Evolutionary conservation across 2,888 invertebrate species (phyloP).

Genomic region (Blera fallax): DNA sequence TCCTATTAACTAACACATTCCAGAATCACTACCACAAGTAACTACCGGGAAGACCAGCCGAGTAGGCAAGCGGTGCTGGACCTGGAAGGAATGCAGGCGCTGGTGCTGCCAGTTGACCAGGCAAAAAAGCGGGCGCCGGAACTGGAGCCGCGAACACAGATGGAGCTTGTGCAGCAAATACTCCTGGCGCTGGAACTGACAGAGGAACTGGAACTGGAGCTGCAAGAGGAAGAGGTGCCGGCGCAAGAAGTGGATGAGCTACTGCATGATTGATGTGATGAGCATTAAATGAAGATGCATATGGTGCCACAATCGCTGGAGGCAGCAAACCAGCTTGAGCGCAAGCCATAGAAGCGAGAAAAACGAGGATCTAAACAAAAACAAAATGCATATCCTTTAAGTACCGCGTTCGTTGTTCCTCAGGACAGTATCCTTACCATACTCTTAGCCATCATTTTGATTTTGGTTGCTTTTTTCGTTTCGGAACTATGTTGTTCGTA

Average conservation of each 20-base stretch:
- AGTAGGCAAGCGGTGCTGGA: conserved; percentile 14
- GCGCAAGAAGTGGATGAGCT: conserved; percentile 85
- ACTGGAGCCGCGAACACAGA: conserved; percentile 73
- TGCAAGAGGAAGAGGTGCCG: conserved; percentile 75
- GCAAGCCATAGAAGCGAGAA: conserved; percentile 77
- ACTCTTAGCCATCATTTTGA: conserved; percentile 78
- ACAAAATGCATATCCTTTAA: not conserved
- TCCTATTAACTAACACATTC: not conserved
- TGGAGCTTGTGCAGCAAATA: conserved; percentile 76
- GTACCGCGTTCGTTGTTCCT: not conserved
- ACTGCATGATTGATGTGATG: conserved; percentile 89
- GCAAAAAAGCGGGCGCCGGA: conserved; percentile 77
- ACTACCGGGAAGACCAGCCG: conserved; percentile 28
- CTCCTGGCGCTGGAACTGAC: conserved; percentile 75
- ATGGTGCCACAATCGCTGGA: conserved; percentile 84
- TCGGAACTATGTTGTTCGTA: conserved; percentile 14
- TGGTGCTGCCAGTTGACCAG: conserved; percentile 77
- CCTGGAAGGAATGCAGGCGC: conserved; percentile 6
- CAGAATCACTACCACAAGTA: conserved; percentile 36
- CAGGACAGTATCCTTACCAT: conserved; percentile 75
- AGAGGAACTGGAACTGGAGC: conserved; percentile 75
- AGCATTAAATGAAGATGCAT: conserved; percentile 89
- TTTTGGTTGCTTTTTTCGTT: conserved; percentile 23
- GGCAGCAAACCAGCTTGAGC: conserved; percentile 81
- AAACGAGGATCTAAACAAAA: conserved; percentile 76